Evolutionary conservation across 53 echinoderm and acorn worm species (phyloP).

Genomic region (Echinarachnius parma): DNA sequence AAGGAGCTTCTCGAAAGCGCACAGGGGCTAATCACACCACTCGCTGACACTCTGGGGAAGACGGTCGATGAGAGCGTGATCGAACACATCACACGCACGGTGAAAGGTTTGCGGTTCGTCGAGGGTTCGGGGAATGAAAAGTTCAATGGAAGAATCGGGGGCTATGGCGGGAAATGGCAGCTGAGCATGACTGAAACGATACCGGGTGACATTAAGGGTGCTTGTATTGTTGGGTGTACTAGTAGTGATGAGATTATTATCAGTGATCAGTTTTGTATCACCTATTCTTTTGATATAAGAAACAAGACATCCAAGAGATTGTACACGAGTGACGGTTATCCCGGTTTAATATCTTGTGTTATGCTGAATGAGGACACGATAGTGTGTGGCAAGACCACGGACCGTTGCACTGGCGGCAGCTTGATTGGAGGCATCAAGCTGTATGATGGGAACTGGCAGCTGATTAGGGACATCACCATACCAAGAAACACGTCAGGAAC

Average conservation of each 20-base stretch:
- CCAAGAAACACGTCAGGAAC: background rate
- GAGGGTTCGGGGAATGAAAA: constrained; percentile 4
- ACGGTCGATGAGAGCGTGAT: background rate
- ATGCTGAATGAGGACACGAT: constrained; percentile 9
- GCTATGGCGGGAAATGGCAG: constrained; percentile 15
- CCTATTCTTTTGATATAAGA: background rate
- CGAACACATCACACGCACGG: background rate
- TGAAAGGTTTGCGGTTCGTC: constrained; percentile 19
- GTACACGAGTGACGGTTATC: background rate
- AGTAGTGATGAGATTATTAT: background rate
- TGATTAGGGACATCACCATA: constrained; percentile 6
- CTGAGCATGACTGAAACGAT: background rate
- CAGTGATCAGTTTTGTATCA: background rate
- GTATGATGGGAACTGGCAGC: constrained; percentile 20
- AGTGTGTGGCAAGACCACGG: background rate
- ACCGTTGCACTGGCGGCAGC: background rate
- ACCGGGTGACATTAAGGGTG: background rate
- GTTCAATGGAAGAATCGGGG: too few species aligned
- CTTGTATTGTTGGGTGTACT: background rate
- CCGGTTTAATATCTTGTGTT: background rate
- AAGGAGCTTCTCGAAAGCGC: background rate
- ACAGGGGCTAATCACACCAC: background rate
- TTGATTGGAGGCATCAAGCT: constrained; percentile 11
- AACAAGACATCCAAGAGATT: background rate
- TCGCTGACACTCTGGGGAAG: background rate